phyloP scores from a whole-genome alignment of 1,140 invertebrate genomes.

The Drosophila dunni region DNA sequence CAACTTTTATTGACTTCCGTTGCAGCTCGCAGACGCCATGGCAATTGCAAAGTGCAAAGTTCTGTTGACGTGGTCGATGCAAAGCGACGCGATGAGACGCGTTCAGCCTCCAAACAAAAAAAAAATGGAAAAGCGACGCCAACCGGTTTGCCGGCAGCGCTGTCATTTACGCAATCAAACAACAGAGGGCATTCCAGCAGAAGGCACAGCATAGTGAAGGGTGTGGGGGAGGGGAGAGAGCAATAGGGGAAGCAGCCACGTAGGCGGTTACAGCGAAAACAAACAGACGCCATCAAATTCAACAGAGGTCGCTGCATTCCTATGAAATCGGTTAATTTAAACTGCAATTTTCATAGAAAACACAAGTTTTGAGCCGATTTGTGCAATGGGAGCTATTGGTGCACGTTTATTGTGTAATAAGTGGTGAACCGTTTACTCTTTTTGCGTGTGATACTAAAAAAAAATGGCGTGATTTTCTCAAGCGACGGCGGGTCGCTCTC shows the following conservation, averaged over 20 bases:
- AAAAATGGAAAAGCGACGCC: background rate
- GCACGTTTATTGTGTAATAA: no score
- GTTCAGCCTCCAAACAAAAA: no score
- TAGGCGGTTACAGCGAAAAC: conserved; percentile 53
- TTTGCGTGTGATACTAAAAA: no score
- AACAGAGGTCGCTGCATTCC: conserved; percentile 41
- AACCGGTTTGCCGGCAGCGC: conserved; percentile 15
- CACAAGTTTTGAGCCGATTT: no score
- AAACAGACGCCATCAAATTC: conserved; percentile 66
- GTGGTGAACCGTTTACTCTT: no score
- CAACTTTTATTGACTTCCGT: conserved; percentile 77
- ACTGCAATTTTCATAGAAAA: no score
- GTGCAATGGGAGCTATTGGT: no score
- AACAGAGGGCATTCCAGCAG: conserved; percentile 17
- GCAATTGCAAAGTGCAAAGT: conserved; percentile 58
- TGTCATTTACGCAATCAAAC: conserved; percentile 60
- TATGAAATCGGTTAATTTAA: no score
- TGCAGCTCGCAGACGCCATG: conserved; percentile 32
- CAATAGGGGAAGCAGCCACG: conserved; percentile 12
- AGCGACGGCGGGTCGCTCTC: no score
- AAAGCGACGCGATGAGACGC: no score
- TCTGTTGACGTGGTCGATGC: conserved; percentile 28
- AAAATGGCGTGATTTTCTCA: no score
- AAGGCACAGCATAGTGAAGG: background rate
- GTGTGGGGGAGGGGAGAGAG: background rate